A percentile compares a stretch with the other conserved stretches of the same genome.
Conservation (phyloP, 2,888 invertebrate species). For the Cyrtodaria siliqua region DNA sequence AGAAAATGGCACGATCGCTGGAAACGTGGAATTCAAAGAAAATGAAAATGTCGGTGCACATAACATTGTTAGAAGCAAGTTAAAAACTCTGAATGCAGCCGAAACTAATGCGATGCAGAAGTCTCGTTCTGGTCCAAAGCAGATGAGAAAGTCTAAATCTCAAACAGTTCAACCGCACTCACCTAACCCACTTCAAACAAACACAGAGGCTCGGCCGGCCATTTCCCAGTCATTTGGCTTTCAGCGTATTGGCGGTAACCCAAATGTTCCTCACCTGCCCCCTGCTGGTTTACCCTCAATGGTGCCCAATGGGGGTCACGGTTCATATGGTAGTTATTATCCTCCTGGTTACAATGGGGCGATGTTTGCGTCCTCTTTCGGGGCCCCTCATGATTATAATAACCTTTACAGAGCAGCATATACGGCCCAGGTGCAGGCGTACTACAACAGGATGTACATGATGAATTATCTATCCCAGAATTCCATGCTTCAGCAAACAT, state of each 20-base stretch:
- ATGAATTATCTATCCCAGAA: constrained; percentile 39
- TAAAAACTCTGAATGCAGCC: neutral
- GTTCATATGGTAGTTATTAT: neutral
- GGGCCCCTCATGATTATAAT: too few relatives aligned
- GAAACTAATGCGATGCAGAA: too few relatives aligned
- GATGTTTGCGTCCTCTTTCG: neutral
- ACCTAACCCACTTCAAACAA: neutral
- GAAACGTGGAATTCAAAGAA: too few relatives aligned
- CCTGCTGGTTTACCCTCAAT: neutral
- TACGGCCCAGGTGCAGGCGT: constrained; percentile 34
- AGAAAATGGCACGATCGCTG: neutral
- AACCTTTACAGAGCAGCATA: constrained; percentile 12
- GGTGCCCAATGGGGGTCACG: neutral
- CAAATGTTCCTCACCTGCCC: constrained; percentile 5
- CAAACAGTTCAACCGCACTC: too few relatives aligned
- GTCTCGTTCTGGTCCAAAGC: too few relatives aligned
- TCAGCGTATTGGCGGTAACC: neutral
- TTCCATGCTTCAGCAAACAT: constrained; percentile 9
- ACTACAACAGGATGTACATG: constrained; percentile 48
- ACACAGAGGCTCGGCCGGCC: constrained; percentile 3
- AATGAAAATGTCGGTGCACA: neutral
- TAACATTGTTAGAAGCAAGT: too few relatives aligned
- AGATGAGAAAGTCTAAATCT: too few relatives aligned
- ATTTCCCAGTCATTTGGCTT: constrained; percentile 15
- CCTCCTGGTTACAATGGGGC: neutral